phyloP scores from a whole-genome alignment of 2,888 invertebrate genomes.

The Agrypnus murinus region DNA sequence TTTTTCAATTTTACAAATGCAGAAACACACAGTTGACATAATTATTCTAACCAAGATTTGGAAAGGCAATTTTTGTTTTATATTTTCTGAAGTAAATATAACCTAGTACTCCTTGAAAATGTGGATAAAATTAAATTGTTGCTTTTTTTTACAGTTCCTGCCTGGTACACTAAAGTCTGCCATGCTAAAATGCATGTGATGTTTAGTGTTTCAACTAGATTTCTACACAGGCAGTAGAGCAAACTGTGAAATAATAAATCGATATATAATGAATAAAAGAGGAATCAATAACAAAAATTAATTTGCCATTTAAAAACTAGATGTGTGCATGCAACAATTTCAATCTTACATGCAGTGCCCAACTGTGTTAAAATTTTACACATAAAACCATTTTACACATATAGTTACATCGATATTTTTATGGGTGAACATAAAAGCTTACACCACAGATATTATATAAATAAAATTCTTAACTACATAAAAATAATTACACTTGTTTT shows the following conservation, averaged over 20 bases:
- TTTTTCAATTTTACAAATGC: too few species aligned
- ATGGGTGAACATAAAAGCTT: slow-evolving; percentile 37
- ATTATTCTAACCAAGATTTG: too few species aligned
- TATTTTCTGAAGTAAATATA: too few species aligned
- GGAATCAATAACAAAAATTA: too few species aligned
- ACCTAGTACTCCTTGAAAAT: too few species aligned
- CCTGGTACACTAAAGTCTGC: too few species aligned
- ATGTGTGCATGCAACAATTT: slow-evolving; percentile 26
- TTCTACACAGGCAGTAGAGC: background rate
- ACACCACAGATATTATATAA: slow-evolving; percentile 31
- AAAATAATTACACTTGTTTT: slow-evolving; percentile 10
- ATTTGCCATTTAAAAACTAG: slow-evolving; percentile 20
- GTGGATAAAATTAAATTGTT: too few species aligned
- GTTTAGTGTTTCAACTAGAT: slow-evolving; percentile 10
- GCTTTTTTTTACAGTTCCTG: too few species aligned
- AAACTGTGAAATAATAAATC: slow-evolving; percentile 7
- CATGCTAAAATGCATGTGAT: slow-evolving; percentile 41
- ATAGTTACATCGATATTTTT: slow-evolving; percentile 33
- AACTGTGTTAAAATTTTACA: slow-evolving; percentile 22
- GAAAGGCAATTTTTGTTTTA: too few species aligned
- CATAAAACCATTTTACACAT: slow-evolving; percentile 26
- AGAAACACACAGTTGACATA: too few species aligned
- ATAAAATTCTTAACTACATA: slow-evolving; percentile 26
- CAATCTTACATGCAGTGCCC: slow-evolving; percentile 23
- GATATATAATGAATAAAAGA: slow-evolving; percentile 11